These are phyloP conservation scores for Cryptotis parvus DNA, from an alignment of 2,113 vertebrate genomes.

Conservation along the genomic window DNA sequence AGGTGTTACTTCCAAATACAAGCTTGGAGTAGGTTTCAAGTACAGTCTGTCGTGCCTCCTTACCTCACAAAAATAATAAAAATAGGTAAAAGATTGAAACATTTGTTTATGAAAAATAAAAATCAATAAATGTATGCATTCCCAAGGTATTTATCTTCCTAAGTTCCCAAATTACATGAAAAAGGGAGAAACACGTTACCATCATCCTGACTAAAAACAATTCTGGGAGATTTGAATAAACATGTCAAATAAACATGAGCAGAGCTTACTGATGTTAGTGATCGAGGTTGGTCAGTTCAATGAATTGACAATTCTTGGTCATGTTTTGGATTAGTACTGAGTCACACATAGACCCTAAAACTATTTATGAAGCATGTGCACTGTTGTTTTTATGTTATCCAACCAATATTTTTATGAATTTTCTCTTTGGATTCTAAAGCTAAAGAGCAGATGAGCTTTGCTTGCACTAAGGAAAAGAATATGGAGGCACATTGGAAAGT, in stretches of 20 bases:
- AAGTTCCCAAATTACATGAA: not conserved
- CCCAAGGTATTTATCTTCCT: conserved; percentile 13
- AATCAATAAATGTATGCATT: not conserved
- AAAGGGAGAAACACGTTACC: not conserved
- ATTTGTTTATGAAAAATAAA: conserved; percentile 45
- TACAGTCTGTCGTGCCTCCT: too few relatives aligned
- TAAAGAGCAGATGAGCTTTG: not conserved
- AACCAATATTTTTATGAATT: not conserved
- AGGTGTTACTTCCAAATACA: too few relatives aligned
- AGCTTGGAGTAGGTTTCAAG: too few relatives aligned
- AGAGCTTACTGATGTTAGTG: not conserved
- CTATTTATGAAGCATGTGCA: not conserved
- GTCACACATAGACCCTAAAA: not conserved
- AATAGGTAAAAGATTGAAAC: too few relatives aligned
- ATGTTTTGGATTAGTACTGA: not conserved
- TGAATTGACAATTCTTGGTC: not conserved
- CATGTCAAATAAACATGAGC: not conserved
- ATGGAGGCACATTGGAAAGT: not conserved
- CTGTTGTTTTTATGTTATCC: not conserved
- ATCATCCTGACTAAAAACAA: not conserved
- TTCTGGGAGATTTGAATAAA: not conserved
- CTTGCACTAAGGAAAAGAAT: not conserved
- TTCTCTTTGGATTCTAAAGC: not conserved
- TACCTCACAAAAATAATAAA: too few relatives aligned
- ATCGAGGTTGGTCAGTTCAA: not conserved